Evolutionary conservation across 2,888 invertebrate species (phyloP), one percentile per base, ranked within the genome.

Genomic region (Thecophora atra): DNA sequence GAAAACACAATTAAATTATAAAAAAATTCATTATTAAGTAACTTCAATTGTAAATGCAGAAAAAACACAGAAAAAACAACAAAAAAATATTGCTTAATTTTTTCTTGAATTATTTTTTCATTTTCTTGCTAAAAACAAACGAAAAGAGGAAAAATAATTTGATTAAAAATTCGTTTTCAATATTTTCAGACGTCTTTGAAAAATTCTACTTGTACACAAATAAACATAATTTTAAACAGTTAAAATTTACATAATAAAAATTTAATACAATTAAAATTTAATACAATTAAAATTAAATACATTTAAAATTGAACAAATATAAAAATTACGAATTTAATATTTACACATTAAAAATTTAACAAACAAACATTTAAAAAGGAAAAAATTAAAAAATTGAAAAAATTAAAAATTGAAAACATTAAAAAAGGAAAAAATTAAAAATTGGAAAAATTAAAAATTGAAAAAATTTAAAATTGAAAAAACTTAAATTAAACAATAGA

Each of bases 31-130:
- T n/a, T n/a, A n/a, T n/a, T n/a, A 47, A 47, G 11, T 3, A 42
- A 13, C 37, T 63, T 19, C 42, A 37, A 21, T 19, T 63, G 15
- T 28, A 63, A 47, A 47, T n/a, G 5, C 19, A 42, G 15, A 75
- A 47, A 75, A 54, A 24, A 65, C 8, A 15, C 13, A 68, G 58
- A 67, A 70, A 47, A 64, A 62, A 42, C 54, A 30, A 70, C 13
- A 58, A 24, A 28, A 4, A 58, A 47, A 24, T 26, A 2, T 58
- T 37, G 37, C 26, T 15, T 26, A 68, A 68, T 56, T 68, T 68
- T 56, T 11, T n/a, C 24, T 58, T 56, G 67, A 8, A 56, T 58
- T 68, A 56, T 42, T 68, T 68, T 54, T n/a, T n/a, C 19, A 1
- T 54, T 24, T 44, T 58, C 21, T 51, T 54, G 21, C 21, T 11